Evolutionary conservation across 2,888 invertebrate species (phyloP), one percentile per base, ranked within the genome.

Genomic region (Lasioglossum pauxillum): DNA sequence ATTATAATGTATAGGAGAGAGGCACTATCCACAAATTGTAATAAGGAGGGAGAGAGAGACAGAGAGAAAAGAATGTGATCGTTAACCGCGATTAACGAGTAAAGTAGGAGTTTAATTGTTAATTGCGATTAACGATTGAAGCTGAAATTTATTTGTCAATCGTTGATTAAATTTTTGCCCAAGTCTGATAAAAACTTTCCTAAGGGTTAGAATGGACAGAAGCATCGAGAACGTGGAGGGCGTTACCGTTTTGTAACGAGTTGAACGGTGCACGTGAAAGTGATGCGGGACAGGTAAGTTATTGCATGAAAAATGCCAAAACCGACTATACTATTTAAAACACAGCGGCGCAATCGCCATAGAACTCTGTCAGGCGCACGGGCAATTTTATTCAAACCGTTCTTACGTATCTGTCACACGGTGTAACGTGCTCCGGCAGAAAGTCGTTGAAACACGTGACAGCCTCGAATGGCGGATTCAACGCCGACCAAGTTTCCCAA

Each of bases 321-420:
- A 1, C 14, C 10, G n/a, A 41, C 12, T 31, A 1, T 69, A 41
- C 23, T 41, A 19, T 71, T 71, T 41, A 41, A 71, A 71, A 41
- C 71, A 41, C 71, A 41, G 41, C 71, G 41, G 2, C 23, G 2
- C 23, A 12, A 19, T 71, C 69, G 12, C 10, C 23, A 12, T 41
- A n/a, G n/a, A 71, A n/a, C 38, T n/a, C 41, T 69, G 69, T n/a
- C 69, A 38, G 41, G 23, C 14, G 69, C n/a, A 41, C 41, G n/a
- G 23, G 35, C 23, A 41, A 71, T 41, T 71, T 71, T n/a, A 41
- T 71, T 41, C 23, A 41, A 71, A 41, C 41, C 12, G 41, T 69
- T 69, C 69, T 69, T 69, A 69, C 38, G 38, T 69, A 41, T 69
- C 69, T 69, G 69, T 69, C 69, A 69, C 38, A 38, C 38, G 10